Conservation (phyloP, 2,113 vertebrate genomes). For the Nerophis ophidion region DNA sequence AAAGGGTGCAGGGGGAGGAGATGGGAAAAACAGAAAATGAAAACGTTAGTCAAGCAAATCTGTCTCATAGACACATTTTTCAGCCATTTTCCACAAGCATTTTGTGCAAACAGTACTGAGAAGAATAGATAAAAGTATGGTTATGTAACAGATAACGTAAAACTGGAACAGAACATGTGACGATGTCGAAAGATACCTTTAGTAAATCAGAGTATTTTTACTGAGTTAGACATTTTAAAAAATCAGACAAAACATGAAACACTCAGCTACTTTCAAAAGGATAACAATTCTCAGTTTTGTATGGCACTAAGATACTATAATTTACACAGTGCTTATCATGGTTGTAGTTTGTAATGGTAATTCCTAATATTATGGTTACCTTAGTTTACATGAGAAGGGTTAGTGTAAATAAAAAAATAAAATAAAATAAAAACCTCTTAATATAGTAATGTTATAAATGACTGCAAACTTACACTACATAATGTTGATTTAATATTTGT, state of each 20-base stretch:
- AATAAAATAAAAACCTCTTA: no score
- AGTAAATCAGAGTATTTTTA: background rate
- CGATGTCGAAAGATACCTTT: background rate
- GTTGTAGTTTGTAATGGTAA: no score
- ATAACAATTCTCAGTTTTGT: no score
- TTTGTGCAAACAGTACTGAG: no score
- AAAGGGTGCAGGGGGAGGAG: conserved; percentile 2
- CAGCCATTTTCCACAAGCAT: conserved; percentile 1
- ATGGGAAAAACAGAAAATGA: conserved; percentile 15
- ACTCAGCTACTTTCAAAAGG: background rate
- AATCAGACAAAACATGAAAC: background rate
- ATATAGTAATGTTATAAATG: no score
- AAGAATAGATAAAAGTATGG: background rate
- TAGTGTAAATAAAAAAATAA: no score
- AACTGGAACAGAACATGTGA: background rate
- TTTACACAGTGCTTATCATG: no score
- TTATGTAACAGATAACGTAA: background rate
- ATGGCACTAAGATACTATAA: no score
- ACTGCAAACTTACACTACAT: no score
- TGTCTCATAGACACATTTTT: background rate
- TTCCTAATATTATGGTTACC: no score
- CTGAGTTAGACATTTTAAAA: background rate
- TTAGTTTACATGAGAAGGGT: no score
- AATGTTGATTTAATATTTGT: no score
- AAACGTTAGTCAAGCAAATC: conserved; percentile 11